Evolutionary conservation across 2,888 invertebrate species (phyloP).

Genomic region (Philaethria dido): DNA sequence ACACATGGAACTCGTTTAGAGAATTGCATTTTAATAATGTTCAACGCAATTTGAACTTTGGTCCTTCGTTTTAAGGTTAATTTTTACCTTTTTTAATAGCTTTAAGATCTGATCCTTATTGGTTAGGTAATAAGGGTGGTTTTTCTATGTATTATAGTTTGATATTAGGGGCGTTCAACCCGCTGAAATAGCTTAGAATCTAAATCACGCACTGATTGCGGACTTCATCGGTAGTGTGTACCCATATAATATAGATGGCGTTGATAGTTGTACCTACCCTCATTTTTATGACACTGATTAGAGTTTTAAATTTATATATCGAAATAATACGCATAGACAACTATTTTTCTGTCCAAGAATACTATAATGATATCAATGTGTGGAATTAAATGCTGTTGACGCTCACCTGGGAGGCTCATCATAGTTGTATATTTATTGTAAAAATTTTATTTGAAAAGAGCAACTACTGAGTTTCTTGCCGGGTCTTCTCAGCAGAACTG

Average conservation of each 20-base stretch:
- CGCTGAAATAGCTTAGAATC: conserved; percentile 45
- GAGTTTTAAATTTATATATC: too few species aligned
- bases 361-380: too few species aligned
- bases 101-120: conserved; percentile 13
- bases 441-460: too few species aligned
- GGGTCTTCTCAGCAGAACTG: too few species aligned
- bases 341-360: too few species aligned
- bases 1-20: conserved; percentile 42
- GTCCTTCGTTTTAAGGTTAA: conserved; percentile 27
- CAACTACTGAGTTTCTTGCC: too few species aligned
- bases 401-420: too few species aligned
- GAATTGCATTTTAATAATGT: conserved; percentile 37
- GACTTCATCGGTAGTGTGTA: conserved; percentile 50
- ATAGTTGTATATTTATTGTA: too few species aligned
- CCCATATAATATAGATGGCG: conserved; percentile 41
- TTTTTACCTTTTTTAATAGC: conserved; percentile 13
- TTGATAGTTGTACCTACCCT: conserved; percentile 40
- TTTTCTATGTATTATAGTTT: conserved; percentile 20
- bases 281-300: conserved; percentile 18
- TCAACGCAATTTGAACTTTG: conserved; percentile 27
- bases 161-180: conserved; percentile 38
- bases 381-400: too few species aligned
- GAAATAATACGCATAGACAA: too few species aligned
- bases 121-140: conserved; percentile 23
- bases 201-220: conserved; percentile 50